Evolutionary conservation across 1,140 invertebrate genomes (phyloP).

Genomic region (Orius insidiosus): DNA sequence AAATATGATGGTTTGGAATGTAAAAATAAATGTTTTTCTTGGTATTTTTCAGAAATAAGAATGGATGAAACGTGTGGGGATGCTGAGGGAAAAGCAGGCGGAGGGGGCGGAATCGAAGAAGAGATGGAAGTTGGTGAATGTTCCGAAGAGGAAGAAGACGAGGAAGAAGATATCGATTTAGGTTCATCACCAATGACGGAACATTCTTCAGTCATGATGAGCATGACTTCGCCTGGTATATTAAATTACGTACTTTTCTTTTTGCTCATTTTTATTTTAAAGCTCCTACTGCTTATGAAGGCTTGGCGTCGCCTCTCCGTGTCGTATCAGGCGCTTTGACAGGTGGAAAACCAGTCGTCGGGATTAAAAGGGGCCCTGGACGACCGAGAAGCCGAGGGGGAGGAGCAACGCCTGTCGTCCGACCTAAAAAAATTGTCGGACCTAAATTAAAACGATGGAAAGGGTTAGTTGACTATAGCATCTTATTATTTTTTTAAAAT

Average conservation of each 20-base stretch:
- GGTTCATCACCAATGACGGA: constrained; percentile 16
- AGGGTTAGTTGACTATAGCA: too few relatives aligned
- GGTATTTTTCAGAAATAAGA: too few relatives aligned
- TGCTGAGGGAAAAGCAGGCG: constrained; percentile 11
- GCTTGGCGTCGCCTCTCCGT: constrained; percentile 19
- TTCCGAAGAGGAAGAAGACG: constrained; percentile 23
- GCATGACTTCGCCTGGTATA: constrained; percentile 17
- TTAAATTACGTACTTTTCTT: too few relatives aligned
- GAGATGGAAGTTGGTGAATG: constrained; percentile 27
- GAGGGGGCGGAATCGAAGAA: constrained; percentile 24
- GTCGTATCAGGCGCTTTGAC: constrained; percentile 7
- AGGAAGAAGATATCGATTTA: constrained; percentile 19
- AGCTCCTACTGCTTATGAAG: constrained; percentile 17
- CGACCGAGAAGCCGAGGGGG: constrained; percentile 24
- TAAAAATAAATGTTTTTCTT: too few relatives aligned
- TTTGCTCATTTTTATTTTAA: too few relatives aligned
- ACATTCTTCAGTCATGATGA: constrained; percentile 15
- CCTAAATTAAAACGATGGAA: constrained; percentile 23
- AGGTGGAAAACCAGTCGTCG: constrained; percentile 22
- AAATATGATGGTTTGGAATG: too few relatives aligned
- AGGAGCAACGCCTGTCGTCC: constrained; percentile 6
- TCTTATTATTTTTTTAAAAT: too few relatives aligned
- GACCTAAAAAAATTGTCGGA: background rate
- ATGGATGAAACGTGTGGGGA: constrained; percentile 15
- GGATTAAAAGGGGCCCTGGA: constrained; percentile 24